Evolutionary conservation across 1,140 invertebrate species (phyloP).

Genomic region (Acromyrmex heyeri): DNA sequence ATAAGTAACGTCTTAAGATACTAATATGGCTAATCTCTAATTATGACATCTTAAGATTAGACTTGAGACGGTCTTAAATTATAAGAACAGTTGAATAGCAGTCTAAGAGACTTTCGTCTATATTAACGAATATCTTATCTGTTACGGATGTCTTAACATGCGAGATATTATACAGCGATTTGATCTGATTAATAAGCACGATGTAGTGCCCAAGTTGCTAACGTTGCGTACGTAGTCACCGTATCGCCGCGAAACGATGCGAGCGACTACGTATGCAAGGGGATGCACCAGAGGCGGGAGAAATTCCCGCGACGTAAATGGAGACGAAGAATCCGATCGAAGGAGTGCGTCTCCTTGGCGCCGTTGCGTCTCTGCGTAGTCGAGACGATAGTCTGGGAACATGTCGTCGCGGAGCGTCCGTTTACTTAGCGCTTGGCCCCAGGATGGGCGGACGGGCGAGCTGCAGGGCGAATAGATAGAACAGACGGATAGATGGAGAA

Average conservation of each 20-base stretch:
- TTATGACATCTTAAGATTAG: no score
- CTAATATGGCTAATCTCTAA: no score
- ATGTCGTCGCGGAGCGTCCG: constrained; percentile 68
- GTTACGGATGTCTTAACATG: not conserved
- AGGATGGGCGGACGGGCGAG: constrained; percentile 2
- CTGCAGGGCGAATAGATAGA: constrained; percentile 43
- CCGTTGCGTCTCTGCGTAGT: constrained; percentile 74
- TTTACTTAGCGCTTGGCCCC: constrained; percentile 66
- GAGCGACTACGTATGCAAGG: constrained; percentile 15
- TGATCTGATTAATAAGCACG: constrained; percentile 11
- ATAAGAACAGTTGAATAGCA: no score
- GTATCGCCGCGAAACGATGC: not conserved
- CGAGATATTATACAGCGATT: not conserved
- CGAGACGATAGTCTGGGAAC: constrained; percentile 73
- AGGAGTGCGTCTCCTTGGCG: constrained; percentile 74
- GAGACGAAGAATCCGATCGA: constrained; percentile 76
- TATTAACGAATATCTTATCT: not conserved
- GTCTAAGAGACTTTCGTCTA: no score
- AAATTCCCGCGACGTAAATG: constrained; percentile 75
- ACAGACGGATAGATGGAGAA: constrained; percentile 54
- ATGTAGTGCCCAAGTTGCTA: constrained; percentile 9
- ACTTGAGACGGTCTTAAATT: no score
- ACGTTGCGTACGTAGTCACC: constrained; percentile 5
- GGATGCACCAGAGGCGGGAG: constrained; percentile 44
- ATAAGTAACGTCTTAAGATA: no score